Conservation (phyloP, 2,113 vertebrate genomes). For the Caloenas nicobarica region DNA sequence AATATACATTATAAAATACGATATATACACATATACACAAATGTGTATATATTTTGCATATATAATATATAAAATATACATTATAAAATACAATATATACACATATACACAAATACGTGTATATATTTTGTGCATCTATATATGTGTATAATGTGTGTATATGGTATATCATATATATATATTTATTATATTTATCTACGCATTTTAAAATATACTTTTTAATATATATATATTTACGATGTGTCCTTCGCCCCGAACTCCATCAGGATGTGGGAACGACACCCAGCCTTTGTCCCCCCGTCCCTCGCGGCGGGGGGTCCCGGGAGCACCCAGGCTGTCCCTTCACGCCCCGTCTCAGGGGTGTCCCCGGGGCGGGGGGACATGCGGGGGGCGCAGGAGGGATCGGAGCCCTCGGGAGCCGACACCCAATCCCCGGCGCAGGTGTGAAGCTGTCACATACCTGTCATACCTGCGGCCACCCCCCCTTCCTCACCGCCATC, state of each 20-base stretch:
- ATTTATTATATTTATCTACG: neutral
- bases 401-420: neutral
- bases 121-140: neutral
- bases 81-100: too few relatives aligned
- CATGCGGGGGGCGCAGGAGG: neutral
- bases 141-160: neutral
- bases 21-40: too few relatives aligned
- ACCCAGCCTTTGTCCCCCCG: too few relatives aligned
- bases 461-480: neutral
- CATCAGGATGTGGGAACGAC: fast-evolving
- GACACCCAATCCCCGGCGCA: neutral
- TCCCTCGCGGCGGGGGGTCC: neutral
- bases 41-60: too few relatives aligned
- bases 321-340: too few relatives aligned
- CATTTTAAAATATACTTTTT: too few relatives aligned
- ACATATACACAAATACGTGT: too few relatives aligned
- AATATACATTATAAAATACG: too few relatives aligned
- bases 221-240: neutral
- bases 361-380: too few relatives aligned
- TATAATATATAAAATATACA: too few relatives aligned
- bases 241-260: neutral
- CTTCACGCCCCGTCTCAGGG: too few relatives aligned
- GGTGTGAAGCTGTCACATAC: neutral
- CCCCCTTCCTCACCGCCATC: neutral
- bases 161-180: too few relatives aligned